phyloP scores from a whole-genome alignment of 1,140 invertebrate species.

The Aphaenogaster rudis region DNA sequence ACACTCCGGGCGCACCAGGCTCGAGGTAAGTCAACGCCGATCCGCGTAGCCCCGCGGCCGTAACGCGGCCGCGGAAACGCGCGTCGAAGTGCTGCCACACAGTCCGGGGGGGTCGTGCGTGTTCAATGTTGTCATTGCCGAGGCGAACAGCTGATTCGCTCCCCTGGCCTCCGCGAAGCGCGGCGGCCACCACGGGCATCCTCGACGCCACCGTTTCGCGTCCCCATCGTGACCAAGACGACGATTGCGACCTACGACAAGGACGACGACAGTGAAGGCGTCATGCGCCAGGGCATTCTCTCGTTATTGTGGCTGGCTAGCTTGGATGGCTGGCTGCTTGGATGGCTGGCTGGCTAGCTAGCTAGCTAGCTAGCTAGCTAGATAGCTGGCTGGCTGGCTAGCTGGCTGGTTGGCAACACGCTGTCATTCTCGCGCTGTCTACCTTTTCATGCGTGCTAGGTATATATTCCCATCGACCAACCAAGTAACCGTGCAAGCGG shows the following conservation, averaged over 20 bases:
- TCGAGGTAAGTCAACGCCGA: conserved; percentile 84
- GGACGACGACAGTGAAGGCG: conserved; percentile 37
- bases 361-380: not conserved
- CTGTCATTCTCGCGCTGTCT: conserved; percentile 28
- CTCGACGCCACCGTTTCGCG: conserved; percentile 45
- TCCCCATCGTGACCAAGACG: conserved; percentile 1
- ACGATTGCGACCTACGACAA: conserved; percentile 38
- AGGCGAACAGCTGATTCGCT: conserved; percentile 86
- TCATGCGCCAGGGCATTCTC: conserved; percentile 50
- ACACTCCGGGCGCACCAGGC: conserved; percentile 87
- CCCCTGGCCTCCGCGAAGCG: conserved; percentile 69
- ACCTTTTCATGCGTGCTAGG: conserved; percentile 31
- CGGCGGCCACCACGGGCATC: conserved; percentile 36
- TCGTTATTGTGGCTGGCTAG: conserved; percentile 34
- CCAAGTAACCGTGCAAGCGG: conserved; percentile 41
- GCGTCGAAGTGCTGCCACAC: conserved; percentile 72
- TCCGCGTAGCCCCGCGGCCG: not conserved
- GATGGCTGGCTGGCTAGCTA: not conserved
- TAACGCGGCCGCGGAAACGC: conserved; percentile 62
- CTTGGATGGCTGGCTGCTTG: conserved; percentile 5
- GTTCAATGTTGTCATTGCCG: conserved; percentile 86
- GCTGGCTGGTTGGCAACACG: conserved; percentile 40
- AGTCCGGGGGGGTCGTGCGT: conserved; percentile 72
- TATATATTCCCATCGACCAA: conserved; percentile 75
- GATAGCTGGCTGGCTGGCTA: not conserved